Conservation (phyloP, 2,113 vertebrate genomes). For the Alethe castanea region DNA sequence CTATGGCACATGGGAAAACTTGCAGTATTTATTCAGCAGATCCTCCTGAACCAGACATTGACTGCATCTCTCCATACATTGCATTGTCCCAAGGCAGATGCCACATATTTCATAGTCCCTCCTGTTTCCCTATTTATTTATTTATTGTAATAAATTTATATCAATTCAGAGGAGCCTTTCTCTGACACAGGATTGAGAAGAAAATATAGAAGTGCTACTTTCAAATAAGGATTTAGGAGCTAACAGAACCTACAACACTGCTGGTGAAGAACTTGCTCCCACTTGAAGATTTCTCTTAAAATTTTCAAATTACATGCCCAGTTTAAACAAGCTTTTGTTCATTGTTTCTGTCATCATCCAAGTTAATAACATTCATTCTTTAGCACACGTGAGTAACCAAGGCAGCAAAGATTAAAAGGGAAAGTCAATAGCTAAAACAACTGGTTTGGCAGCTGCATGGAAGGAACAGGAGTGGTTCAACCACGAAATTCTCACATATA, state of each 20-base stretch:
- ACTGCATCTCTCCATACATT: not conserved
- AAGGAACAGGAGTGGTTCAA: constrained; percentile 36
- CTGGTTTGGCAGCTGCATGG: constrained; percentile 37
- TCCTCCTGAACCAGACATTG: not conserved
- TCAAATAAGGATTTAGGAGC: not conserved
- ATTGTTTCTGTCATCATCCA: not conserved
- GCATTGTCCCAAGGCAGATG: not conserved
- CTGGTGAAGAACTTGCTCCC: not conserved
- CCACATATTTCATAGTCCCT: rapidly evolving
- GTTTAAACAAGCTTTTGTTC: constrained; percentile 42
- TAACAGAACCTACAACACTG: not conserved
- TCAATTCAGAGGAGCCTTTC: not conserved
- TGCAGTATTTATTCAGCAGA: not conserved
- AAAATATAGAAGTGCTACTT: not conserved
- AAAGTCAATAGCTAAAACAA: constrained; percentile 49
- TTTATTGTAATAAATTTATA: not conserved
- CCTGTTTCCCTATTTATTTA: not conserved
- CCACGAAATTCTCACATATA: constrained; percentile 12
- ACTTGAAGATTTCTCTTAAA: constrained; percentile 25
- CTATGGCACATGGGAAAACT: rapidly evolving
- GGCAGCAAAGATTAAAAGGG: constrained; percentile 43
- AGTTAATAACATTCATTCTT: constrained; percentile 48
- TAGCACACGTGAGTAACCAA: not conserved
- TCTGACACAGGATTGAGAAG: not conserved
- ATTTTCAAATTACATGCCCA: constrained; percentile 7